These are phyloP conservation scores for Cherax quadricarinatus DNA, from an alignment of 1,140 invertebrate genomes.

Conservation along the genomic window DNA sequence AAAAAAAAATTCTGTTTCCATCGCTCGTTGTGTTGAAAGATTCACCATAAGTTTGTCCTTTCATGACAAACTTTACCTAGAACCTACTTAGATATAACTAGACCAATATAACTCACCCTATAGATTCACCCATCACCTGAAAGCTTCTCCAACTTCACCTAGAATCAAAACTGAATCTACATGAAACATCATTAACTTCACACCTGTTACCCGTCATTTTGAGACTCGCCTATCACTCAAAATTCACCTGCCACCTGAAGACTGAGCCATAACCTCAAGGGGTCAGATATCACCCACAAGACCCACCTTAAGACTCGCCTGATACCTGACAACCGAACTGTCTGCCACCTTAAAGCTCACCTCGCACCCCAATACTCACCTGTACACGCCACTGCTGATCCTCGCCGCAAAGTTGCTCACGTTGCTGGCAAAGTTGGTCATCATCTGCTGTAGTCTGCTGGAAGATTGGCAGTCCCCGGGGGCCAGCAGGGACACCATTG, in stretches of 20 bases:
- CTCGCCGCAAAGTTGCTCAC: conserved; percentile 8
- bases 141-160: too few relatives aligned
- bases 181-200: too few relatives aligned
- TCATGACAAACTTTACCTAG: too few relatives aligned
- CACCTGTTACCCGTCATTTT: too few relatives aligned
- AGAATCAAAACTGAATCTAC: too few relatives aligned
- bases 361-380: neutral
- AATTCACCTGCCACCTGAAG: too few relatives aligned
- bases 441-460: conserved; percentile 20
- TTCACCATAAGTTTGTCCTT: too few relatives aligned
- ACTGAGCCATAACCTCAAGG: too few relatives aligned
- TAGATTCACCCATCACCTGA: neutral
- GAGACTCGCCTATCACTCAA: neutral
- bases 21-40: too few relatives aligned
- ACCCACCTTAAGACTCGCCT: neutral
- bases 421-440: neutral
- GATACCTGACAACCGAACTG: neutral
- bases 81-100: too few relatives aligned
- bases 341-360: neutral
- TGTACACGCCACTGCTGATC: conserved; percentile 10
- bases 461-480: neutral
- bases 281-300: too few relatives aligned
- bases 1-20: too few relatives aligned
- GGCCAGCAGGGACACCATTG: neutral
- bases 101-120: neutral